Evolutionary conservation across 2,797 vertebrate species (phyloP).

Genomic region (Philypnodon macrostomus): DNA sequence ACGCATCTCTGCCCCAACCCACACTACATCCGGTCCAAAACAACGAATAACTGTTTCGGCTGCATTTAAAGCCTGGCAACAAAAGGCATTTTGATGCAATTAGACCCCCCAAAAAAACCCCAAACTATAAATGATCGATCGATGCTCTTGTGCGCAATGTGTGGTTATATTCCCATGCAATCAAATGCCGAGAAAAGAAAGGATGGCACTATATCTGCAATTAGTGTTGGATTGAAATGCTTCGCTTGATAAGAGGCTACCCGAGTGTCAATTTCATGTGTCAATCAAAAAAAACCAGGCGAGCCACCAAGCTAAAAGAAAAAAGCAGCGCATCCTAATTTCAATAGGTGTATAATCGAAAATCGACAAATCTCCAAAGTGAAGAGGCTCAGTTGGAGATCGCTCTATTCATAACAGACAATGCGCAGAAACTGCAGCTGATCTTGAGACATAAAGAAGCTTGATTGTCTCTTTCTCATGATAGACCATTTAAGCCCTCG

Average conservation of each 20-base stretch:
- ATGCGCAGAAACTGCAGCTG: conserved; percentile 72
- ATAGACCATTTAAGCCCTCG: conserved; percentile 69
- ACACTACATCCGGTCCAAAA: conserved; percentile 69
- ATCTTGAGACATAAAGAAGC: conserved; percentile 75
- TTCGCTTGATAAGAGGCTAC: conserved; percentile 63
- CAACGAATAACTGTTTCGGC: conserved; percentile 64
- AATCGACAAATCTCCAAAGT: conserved; percentile 73
- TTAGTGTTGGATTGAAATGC: conserved; percentile 72
- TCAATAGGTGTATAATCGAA: conserved; percentile 75
- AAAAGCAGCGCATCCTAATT: conserved; percentile 62
- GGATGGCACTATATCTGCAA: conserved; percentile 69
- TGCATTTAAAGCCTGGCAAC: conserved; percentile 75
- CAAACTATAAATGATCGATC: conserved; percentile 60
- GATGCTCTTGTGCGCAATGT: conserved; percentile 53
- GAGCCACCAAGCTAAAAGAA: conserved; percentile 58
- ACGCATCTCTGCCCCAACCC: conserved; percentile 70
- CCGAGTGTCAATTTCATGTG: conserved; percentile 75
- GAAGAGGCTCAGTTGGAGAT: conserved; percentile 76
- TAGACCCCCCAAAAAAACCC: conserved; percentile 46
- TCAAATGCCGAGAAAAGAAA: conserved; percentile 71
- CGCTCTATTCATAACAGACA: conserved; percentile 73
- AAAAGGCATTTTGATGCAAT: conserved; percentile 73
- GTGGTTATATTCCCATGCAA: conserved; percentile 66
- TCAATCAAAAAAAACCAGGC: conserved; percentile 67
- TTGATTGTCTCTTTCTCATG: conserved; percentile 73